These are phyloP conservation scores for Myiopsitta monachus DNA, from an alignment of 2,113 vertebrate species.

Conservation along the genomic window DNA sequence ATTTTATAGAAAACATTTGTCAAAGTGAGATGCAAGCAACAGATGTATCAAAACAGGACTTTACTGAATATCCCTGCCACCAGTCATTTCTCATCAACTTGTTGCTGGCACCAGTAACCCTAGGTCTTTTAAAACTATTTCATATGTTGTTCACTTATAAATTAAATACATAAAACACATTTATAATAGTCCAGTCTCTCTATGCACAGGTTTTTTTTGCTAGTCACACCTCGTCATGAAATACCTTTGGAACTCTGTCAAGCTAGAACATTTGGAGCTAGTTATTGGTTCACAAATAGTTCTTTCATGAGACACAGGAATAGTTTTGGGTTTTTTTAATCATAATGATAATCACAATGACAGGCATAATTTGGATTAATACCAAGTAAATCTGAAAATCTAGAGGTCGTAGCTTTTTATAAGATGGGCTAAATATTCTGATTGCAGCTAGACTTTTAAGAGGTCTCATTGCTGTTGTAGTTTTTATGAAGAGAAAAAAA, in stretches of 20 bases:
- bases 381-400: neutral
- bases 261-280: neutral
- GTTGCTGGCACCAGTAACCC: neutral
- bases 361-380: neutral
- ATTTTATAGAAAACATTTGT: neutral
- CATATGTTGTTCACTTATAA: neutral
- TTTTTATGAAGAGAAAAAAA: neutral
- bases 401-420: neutral
- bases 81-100: neutral
- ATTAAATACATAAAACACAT: neutral
- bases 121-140: neutral
- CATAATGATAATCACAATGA: neutral
- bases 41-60: neutral
- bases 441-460: neutral
- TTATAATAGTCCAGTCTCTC: neutral
- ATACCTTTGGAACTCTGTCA: neutral
- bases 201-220: accelerated
- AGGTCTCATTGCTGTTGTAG: neutral
- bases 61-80: neutral
- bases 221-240: neutral
- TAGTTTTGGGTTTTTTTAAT: neutral
- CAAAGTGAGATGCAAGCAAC: neutral
- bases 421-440: neutral
- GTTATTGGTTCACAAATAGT: neutral
- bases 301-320: neutral